A percentile compares a stretch with the other conserved stretches of the same genome.
These are phyloP conservation scores for Eurosta solidaginis DNA, from an alignment of 1,140 invertebrate species.

Conservation along the genomic window DNA sequence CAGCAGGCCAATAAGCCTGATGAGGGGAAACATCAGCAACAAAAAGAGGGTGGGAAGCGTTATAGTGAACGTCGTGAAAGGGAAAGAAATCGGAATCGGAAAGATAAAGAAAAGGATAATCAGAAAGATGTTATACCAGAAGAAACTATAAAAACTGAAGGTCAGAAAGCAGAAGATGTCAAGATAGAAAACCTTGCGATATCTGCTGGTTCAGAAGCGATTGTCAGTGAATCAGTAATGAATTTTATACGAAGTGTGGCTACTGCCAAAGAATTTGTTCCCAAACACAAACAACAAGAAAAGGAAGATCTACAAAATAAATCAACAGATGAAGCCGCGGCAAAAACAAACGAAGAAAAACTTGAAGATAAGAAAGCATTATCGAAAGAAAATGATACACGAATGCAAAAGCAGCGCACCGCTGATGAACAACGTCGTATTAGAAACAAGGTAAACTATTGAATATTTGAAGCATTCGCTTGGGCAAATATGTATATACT, in stretches of 20 bases:
- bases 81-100: conserved; percentile 14
- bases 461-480: no score
- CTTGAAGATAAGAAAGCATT: neutral
- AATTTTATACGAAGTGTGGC: conserved; percentile 35
- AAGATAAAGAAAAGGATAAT: conserved; percentile 25
- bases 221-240: conserved; percentile 32
- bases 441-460: conserved; percentile 59
- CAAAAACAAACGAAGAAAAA: neutral
- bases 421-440: conserved; percentile 58
- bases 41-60: conserved; percentile 38
- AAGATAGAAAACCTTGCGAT: neutral
- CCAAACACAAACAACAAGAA: conserved; percentile 6
- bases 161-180: neutral
- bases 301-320: neutral
- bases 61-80: conserved; percentile 34
- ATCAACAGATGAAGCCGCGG: neutral
- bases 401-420: conserved; percentile 37
- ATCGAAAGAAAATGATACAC: conserved; percentile 20
- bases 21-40: conserved; percentile 30
- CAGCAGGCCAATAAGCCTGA: neutral
- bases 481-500: no score
- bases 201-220: neutral
- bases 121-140: conserved; percentile 33
- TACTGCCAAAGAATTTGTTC: conserved; percentile 1
- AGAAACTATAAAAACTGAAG: neutral